These are phyloP conservation scores for Dendrolimus kikuchii DNA, from an alignment of 1,140 invertebrate species.

Conservation along the genomic window DNA sequence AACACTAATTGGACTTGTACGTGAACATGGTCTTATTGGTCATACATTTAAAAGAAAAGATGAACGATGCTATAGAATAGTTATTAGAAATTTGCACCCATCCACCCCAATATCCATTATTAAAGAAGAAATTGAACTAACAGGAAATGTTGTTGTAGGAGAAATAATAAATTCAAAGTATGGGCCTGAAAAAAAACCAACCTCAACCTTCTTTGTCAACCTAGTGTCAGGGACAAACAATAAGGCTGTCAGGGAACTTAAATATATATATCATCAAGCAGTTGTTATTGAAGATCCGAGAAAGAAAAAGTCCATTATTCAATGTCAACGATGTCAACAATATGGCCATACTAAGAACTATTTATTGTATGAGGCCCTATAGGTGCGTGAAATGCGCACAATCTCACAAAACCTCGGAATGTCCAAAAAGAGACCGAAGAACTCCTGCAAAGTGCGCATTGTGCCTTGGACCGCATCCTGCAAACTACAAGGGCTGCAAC, in stretches of 20 bases:
- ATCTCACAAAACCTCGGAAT: neutral
- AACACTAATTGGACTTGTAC: neutral
- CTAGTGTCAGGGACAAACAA: neutral
- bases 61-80: neutral
- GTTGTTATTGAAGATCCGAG: constrained; percentile 2
- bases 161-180: constrained; percentile 1
- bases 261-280: constrained; percentile 1
- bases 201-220: constrained; percentile 3
- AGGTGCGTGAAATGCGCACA: constrained; percentile 1
- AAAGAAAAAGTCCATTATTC: neutral
- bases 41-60: constrained; percentile 4
- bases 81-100: constrained; percentile 3
- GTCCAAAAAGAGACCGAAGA: neutral
- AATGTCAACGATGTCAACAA: constrained; percentile 3
- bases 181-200: constrained; percentile 2
- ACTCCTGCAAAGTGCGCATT: neutral
- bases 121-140: constrained; percentile 2
- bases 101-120: neutral
- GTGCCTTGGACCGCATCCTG: neutral
- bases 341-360: constrained; percentile 4
- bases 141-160: neutral
- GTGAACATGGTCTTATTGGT: neutral
- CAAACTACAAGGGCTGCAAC: constrained; percentile 2
- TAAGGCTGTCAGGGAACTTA: neutral
- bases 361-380: constrained; percentile 2